Evolutionary conservation across 92 coral and sea anemone species (phyloP).

Genomic region (Palythoa heliodiscus): DNA sequence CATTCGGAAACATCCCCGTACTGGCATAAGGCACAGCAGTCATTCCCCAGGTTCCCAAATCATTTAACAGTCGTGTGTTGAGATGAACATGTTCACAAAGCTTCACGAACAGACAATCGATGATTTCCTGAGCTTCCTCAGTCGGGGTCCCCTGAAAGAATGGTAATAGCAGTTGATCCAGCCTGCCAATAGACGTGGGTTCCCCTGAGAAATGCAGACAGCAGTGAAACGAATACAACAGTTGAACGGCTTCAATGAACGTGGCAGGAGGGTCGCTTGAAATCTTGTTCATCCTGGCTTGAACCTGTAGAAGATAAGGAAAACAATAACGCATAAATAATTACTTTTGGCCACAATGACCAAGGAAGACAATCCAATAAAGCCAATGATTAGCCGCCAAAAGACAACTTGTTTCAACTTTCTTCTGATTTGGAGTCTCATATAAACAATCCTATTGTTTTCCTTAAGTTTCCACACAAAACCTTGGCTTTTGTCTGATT

Average conservation of each 20-base stretch:
- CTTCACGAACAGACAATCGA: constrained; percentile 82
- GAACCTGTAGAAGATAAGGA: constrained; percentile 28
- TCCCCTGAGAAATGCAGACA: constrained; percentile 81
- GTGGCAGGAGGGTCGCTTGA: constrained; percentile 69
- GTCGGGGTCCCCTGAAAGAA: constrained; percentile 49
- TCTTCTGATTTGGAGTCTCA: too few relatives aligned
- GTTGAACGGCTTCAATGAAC: constrained; percentile 79
- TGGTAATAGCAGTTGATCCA: constrained; percentile 74
- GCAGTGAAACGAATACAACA: constrained; percentile 73
- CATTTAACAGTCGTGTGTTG: constrained; percentile 63
- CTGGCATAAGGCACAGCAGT: constrained; percentile 67
- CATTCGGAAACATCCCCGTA: constrained; percentile 79
- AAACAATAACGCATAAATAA: background rate
- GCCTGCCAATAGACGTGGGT: constrained; percentile 73
- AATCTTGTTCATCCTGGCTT: constrained; percentile 60
- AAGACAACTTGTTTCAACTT: too few relatives aligned
- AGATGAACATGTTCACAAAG: constrained; percentile 76
- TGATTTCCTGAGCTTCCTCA: constrained; percentile 80
- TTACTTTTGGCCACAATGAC: too few relatives aligned
- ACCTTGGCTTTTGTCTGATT: too few relatives aligned
- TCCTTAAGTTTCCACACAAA: too few relatives aligned
- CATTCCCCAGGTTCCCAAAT: constrained; percentile 67
- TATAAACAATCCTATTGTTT: too few relatives aligned
- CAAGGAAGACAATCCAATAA: too few relatives aligned
- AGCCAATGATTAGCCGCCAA: too few relatives aligned